Percentiles rank a stretch among this genome's conserved stretches.
phyloP scores from a whole-genome alignment of 2,888 invertebrate species.

The Muscina levida region DNA sequence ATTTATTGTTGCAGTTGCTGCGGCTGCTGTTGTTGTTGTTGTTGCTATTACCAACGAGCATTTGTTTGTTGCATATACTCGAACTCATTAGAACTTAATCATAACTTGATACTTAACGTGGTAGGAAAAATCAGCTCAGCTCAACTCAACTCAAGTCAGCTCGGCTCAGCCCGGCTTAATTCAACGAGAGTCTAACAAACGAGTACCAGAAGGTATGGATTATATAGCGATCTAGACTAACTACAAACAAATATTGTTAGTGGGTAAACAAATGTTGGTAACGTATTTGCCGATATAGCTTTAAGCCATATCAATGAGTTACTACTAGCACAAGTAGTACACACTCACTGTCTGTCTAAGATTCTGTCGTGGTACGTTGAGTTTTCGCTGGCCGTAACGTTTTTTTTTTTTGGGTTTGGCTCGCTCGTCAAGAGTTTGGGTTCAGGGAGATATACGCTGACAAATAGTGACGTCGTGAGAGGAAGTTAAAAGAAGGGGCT shows the following conservation, averaged over 20 bases:
- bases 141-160: conserved; percentile 12
- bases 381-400: background rate
- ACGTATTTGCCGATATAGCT: conserved; percentile 41
- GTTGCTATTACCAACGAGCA: no score
- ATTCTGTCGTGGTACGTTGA: conserved; percentile 6
- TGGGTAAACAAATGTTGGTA: conserved; percentile 49
- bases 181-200: no score
- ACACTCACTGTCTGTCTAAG: conserved; percentile 13
- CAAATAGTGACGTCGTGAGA: background rate
- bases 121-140: conserved; percentile 30
- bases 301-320: conserved; percentile 50
- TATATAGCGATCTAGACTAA: conserved; percentile 34
- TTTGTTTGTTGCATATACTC: conserved; percentile 29
- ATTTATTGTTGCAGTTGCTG: conserved; percentile 8
- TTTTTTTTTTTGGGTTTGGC: conserved; percentile 37
- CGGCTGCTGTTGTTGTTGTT: conserved; percentile 23
- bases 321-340: background rate
- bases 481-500: background rate
- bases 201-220: no score
- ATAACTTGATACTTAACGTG: conserved; percentile 58
- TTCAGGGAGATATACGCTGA: conserved; percentile 11
- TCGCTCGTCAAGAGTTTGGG: background rate
- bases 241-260: conserved; percentile 49
- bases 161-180: background rate
- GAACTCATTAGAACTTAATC: conserved; percentile 65